Base-by-base conservation (phyloP, 2,888 invertebrate genomes). In the Hipparchia semele region DNA sequence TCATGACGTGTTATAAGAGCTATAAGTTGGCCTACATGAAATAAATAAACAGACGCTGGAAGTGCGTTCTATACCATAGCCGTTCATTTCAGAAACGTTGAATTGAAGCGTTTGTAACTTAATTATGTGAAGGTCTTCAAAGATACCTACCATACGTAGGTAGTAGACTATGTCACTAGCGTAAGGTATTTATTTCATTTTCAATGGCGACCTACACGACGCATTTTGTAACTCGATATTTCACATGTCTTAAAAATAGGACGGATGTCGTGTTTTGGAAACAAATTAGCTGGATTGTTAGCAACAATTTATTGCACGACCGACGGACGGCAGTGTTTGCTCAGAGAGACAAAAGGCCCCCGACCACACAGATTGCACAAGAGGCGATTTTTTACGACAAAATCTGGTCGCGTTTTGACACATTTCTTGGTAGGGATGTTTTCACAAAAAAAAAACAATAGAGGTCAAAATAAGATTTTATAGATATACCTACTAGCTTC, bases 361-460 rank as follows among this genome's bases (percentile, higher is more conserved):
- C 75, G 90, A 84, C 91, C 92, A 90, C 91, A 91, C 91, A 85
- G 80, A 84, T 86, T 86, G 86, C 77, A 80, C 79, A 82, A 84
- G 68, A 75, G 69, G 68, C 65, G 72, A 68, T 60, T 70, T 73
- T 61, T 67, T 58, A 64, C 45, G 53, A 56, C 46, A 54, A 66
- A 70, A 68, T 45, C 56, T 45, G 64, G 45, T 46, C 54, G 12
- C 23, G 12, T 54, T 39, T 54, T 46, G 64, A 70, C 70, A 70
- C 45, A 64, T 64, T 64, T 70, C 54, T 62, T 10, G 12, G 45
- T 56, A 46, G 10, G 23, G 10, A 51, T 13, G 46, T 23, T 53
- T 64, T n/a, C 6, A 64, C 9, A 10, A 45, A 45, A 60, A 45
- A 65, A 70, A 6, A 1, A 39, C 2, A 4, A 39, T 39, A 39